Evolutionary conservation across 2,113 vertebrate species (phyloP).

Genomic region (Pipa parva): DNA sequence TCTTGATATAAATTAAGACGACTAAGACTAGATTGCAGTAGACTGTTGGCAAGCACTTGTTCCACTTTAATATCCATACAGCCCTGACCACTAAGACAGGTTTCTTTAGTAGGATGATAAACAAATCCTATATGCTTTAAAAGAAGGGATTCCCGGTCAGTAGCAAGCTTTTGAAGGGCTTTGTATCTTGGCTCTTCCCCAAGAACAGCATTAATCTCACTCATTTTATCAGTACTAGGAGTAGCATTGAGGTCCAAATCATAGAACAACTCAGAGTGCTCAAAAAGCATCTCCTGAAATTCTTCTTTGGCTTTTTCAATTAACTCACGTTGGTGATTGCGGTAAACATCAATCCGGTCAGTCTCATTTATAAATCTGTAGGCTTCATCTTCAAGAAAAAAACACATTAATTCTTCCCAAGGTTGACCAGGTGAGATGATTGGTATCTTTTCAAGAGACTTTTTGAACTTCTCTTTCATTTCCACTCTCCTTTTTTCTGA

Average conservation of each 20-base stretch:
- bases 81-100: conserved; percentile 91
- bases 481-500: conserved; percentile 89
- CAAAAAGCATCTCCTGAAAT: conserved; percentile 99
- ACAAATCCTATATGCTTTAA: conserved; percentile 98
- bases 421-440: conserved; percentile 92
- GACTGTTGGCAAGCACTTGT: conserved; percentile 86
- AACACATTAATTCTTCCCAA: conserved; percentile 97
- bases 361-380: conserved; percentile 93
- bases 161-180: conserved; percentile 95
- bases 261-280: conserved; percentile 96
- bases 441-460: conserved; percentile 90
- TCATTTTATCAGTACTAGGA: conserved; percentile 96
- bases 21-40: conserved; percentile 84
- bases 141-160: conserved; percentile 94
- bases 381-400: conserved; percentile 93
- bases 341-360: conserved; percentile 92
- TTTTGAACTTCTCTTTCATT: conserved; percentile 98
- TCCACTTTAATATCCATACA: conserved; percentile 95
- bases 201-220: conserved; percentile 90
- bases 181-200: conserved; percentile 96
- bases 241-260: conserved; percentile 97
- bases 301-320: conserved; percentile 99
- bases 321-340: conserved; percentile 93
- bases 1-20: conserved; percentile 88
- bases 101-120: conserved; percentile 98